These are phyloP conservation scores for Drosophila nr. fundita DNA, from an alignment of 2,888 invertebrate species.

Conservation along the genomic window DNA sequence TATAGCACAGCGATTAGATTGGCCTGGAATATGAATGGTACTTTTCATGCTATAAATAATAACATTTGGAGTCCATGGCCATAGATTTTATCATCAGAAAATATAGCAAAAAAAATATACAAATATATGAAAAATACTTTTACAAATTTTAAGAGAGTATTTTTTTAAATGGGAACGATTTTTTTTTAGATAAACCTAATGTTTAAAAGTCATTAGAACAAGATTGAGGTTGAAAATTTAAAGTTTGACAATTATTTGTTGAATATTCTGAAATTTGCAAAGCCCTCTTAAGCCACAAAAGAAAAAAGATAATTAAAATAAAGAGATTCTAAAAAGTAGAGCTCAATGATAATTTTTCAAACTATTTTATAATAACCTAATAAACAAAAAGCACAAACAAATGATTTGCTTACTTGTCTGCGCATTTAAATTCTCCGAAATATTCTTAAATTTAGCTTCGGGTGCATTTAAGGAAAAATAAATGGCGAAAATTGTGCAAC, in stretches of 20 bases:
- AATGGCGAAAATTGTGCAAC: not conserved
- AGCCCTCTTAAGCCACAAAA: too few relatives aligned
- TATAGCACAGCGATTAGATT: constrained; percentile 43
- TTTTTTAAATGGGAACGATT: too few relatives aligned
- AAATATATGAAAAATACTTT: not conserved
- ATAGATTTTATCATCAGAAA: not conserved
- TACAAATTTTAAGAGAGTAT: too few relatives aligned
- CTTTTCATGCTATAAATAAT: constrained; percentile 23
- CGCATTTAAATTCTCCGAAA: constrained; percentile 14
- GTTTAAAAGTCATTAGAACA: not conserved
- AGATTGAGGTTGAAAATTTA: not conserved
- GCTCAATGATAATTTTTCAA: not conserved
- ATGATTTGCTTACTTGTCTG: not conserved
- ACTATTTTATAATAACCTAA: not conserved
- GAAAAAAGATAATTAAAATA: not conserved
- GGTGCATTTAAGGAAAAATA: not conserved
- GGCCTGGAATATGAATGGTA: constrained; percentile 22
- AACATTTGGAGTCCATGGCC: not conserved
- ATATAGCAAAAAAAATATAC: not conserved
- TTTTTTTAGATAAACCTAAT: not conserved
- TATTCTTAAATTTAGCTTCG: constrained; percentile 1
- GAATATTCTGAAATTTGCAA: not conserved
- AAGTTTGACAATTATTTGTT: not conserved
- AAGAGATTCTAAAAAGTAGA: not conserved
- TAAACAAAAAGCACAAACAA: not conserved